Conservation (phyloP, 2,113 vertebrate species). For the Smithornis capensis region DNA sequence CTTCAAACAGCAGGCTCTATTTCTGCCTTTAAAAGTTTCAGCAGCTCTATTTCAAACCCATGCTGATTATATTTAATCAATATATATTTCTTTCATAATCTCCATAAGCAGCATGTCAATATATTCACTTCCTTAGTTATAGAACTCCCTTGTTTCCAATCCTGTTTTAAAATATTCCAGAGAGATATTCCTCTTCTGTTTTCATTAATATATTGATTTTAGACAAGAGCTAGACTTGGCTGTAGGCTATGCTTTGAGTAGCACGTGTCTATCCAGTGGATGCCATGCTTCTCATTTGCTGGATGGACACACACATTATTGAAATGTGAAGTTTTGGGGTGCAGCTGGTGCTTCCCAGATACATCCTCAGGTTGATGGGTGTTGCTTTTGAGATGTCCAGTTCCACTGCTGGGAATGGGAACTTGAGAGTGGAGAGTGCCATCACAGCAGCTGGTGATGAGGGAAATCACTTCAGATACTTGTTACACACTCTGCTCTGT, state of each 20-base stretch:
- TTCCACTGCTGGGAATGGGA: neutral
- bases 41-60: neutral
- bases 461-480: neutral
- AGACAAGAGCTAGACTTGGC: neutral
- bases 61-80: neutral
- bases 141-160: neutral
- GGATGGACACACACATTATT: neutral
- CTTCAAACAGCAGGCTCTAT: neutral
- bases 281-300: neutral
- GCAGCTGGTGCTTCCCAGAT: neutral
- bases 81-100: neutral
- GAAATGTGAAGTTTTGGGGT: neutral
- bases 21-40: neutral
- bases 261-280: neutral
- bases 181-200: neutral
- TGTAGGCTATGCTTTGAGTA: neutral
- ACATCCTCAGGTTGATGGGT: neutral
- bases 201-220: slow-evolving; percentile 4
- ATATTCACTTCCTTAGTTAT: neutral
- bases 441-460: neutral
- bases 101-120: neutral
- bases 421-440: neutral
- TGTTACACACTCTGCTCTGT: fast-evolving
- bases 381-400: neutral
- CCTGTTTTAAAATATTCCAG: neutral